A percentile compares a stretch with the other conserved stretches of the same genome.
These are phyloP conservation scores for Myanophis thanlyinensis DNA, from an alignment of 2,113 vertebrate species.

Conservation along the genomic window DNA sequence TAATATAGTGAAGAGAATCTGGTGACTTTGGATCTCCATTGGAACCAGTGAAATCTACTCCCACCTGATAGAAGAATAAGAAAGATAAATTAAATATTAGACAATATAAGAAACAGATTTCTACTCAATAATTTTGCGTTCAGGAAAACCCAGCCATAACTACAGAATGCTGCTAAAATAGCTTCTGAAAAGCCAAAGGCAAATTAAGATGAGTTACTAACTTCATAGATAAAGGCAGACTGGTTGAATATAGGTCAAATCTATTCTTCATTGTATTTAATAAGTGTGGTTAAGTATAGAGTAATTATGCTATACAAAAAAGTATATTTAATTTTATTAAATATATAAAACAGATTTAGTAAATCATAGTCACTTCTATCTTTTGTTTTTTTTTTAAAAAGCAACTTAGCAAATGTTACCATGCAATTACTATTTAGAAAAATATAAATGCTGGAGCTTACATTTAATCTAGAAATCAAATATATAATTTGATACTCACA, in stretches of 20 bases:
- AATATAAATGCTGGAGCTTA: not conserved
- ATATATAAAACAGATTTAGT: not conserved
- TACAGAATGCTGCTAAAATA: not conserved
- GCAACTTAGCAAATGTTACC: not conserved
- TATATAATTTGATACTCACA: slow-evolving; percentile 64
- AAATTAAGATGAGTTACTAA: not conserved
- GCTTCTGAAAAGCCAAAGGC: not conserved
- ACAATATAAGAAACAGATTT: not conserved
- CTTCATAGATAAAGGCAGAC: not conserved
- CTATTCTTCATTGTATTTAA: not conserved
- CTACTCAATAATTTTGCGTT: not conserved
- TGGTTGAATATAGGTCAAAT: not conserved
- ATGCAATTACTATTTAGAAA: not conserved
- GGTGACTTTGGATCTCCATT: slow-evolving; percentile 89
- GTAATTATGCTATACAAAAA: not conserved
- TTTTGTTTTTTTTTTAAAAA: not conserved
- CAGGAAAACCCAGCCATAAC: not conserved
- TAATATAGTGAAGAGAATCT: slow-evolving; percentile 89
- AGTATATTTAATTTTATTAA: not conserved
- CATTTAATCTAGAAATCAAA: not conserved
- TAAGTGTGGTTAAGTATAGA: not conserved
- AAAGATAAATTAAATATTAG: not conserved
- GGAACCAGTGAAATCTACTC: slow-evolving; percentile 93
- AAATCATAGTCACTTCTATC: not conserved
- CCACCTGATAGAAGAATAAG: slow-evolving; percentile 75